These are phyloP conservation scores for Pseudochromis fuscus DNA, from an alignment of 2,797 vertebrate genomes.

Conservation along the genomic window DNA sequence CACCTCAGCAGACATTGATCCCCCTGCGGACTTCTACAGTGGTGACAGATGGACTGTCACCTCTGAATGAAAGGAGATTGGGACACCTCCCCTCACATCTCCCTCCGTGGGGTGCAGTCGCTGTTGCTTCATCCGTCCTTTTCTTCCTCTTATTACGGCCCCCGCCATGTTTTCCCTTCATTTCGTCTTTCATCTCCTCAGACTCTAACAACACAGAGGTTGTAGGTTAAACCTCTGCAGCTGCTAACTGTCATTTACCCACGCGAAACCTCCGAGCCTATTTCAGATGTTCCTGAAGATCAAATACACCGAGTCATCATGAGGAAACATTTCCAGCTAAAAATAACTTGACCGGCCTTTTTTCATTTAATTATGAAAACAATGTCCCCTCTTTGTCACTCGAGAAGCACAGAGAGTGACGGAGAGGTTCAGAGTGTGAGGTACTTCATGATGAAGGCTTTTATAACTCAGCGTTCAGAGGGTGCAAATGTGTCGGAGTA, in stretches of 20 bases:
- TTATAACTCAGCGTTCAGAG: slow-evolving; percentile 1
- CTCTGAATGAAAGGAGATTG: slow-evolving; percentile 76
- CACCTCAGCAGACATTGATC: slow-evolving; percentile 88
- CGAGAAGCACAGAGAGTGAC: not conserved
- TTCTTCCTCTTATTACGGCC: slow-evolving; percentile 19
- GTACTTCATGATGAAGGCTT: slow-evolving; percentile 27
- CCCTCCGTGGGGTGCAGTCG: slow-evolving; percentile 48
- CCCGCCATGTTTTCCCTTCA: not conserved
- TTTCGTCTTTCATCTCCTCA: slow-evolving; percentile 6
- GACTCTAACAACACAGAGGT: slow-evolving; percentile 26
- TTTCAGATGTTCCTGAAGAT: slow-evolving; percentile 37
- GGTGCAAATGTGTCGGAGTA: not conserved
- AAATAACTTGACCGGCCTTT: slow-evolving; percentile 23
- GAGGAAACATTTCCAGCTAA: slow-evolving; percentile 13
- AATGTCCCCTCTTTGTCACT: not conserved
- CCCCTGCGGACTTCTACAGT: slow-evolving; percentile 75
- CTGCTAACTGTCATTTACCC: slow-evolving; percentile 43
- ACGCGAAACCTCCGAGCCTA: not conserved
- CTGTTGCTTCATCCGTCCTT: slow-evolving; percentile 20
- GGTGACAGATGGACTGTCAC: slow-evolving; percentile 85
- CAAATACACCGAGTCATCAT: slow-evolving; percentile 21
- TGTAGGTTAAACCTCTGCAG: slow-evolving; percentile 48
- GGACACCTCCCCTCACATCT: slow-evolving; percentile 70
- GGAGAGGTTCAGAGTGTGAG: not conserved
- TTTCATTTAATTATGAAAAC: slow-evolving; percentile 40